phyloP scores from a whole-genome alignment of 2,797 vertebrate species.

The Malurus leucopterus region DNA sequence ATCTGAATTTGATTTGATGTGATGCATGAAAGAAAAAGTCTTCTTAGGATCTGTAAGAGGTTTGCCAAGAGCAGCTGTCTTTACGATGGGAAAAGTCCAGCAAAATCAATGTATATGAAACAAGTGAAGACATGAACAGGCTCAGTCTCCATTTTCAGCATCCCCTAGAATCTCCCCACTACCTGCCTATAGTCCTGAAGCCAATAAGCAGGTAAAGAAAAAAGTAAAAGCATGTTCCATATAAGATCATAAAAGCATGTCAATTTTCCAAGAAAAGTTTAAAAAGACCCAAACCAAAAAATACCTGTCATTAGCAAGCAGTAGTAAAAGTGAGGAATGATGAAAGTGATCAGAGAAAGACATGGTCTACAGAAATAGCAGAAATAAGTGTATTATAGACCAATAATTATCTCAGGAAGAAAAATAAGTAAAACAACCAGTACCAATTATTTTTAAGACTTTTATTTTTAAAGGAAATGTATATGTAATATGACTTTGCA shows the following conservation, averaged over 20 bases:
- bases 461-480: not conserved
- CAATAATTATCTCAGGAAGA: not conserved
- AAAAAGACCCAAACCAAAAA: fast-evolving
- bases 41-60: not conserved
- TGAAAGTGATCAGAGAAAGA: not conserved
- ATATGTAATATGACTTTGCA: not conserved
- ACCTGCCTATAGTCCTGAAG: not conserved
- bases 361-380: not conserved
- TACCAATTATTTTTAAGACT: not conserved
- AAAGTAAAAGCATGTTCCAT: not conserved
- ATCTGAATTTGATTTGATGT: not conserved
- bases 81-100: not conserved
- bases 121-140: not conserved
- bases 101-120: not conserved
- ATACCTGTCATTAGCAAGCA: not conserved
- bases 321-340: not conserved
- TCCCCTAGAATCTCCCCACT: fast-evolving
- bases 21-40: not conserved
- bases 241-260: not conserved
- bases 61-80: not conserved
- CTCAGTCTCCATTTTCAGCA: not conserved
- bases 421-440: not conserved
- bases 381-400: not conserved
- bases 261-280: not conserved
- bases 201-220: not conserved